Evolutionary conservation across 2,113 vertebrate genomes (phyloP).

Genomic region (Guaruba guarouba): DNA sequence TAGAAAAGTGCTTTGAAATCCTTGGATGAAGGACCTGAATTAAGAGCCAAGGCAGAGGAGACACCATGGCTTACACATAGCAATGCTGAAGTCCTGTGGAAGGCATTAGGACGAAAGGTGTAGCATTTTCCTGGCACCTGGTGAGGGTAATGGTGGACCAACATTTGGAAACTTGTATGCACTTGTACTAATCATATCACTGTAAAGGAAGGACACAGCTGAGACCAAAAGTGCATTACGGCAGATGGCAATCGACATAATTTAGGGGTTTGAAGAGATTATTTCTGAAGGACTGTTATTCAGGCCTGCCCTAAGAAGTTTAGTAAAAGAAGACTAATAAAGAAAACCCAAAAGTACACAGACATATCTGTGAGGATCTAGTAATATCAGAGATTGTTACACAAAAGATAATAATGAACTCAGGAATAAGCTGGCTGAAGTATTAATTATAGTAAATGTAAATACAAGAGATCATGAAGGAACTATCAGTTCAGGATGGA

Average conservation of each 20-base stretch:
- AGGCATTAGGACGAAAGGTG: background rate
- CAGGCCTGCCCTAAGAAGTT: conserved; percentile 26
- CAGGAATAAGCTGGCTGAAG: conserved; percentile 36
- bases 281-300: conserved; percentile 67
- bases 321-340: conserved; percentile 48
- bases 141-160: conserved; percentile 20
- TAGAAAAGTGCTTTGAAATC: background rate
- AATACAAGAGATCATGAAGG: conserved; percentile 35
- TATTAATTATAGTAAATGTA: conserved; percentile 45
- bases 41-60: background rate
- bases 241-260: conserved; percentile 65
- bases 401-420: conserved; percentile 33
- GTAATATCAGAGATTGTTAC: conserved; percentile 30
- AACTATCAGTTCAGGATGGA: conserved; percentile 18
- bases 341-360: conserved; percentile 54
- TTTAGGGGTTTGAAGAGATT: conserved; percentile 66
- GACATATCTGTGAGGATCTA: conserved; percentile 39
- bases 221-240: conserved; percentile 60
- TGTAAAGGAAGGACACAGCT: conserved; percentile 62
- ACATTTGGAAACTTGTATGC: conserved; percentile 52
- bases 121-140: conserved; percentile 12
- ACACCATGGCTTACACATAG: background rate
- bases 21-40: background rate
- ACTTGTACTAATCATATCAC: conserved; percentile 60
- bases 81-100: background rate